Conservation (phyloP, 2,888 invertebrate genomes). For the Nasonovia ribisnigri region DNA sequence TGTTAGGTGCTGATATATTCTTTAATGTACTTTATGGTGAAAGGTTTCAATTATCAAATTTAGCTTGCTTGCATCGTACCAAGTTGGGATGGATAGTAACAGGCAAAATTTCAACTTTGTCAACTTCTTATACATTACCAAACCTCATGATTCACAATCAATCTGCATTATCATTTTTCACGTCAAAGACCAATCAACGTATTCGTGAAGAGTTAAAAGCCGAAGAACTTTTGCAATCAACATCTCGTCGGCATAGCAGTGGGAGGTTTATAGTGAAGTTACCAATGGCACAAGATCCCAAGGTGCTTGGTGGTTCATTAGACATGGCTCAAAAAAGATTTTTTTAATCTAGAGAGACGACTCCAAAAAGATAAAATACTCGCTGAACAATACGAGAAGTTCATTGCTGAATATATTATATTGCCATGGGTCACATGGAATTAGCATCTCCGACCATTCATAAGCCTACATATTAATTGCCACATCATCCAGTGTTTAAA, state of each 20-base stretch:
- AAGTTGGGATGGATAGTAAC: too few species aligned
- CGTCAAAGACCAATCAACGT: background rate
- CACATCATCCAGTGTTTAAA: too few species aligned
- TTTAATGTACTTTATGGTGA: too few species aligned
- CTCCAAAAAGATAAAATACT: background rate
- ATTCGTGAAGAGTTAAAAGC: background rate
- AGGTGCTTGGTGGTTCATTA: background rate
- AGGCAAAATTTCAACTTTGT: too few species aligned
- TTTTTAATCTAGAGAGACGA: background rate
- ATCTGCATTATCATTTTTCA: background rate
- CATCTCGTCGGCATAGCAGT: background rate
- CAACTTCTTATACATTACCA: too few species aligned
- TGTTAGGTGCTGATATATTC: too few species aligned
- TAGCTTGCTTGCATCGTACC: too few species aligned
- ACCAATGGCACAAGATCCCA: too few species aligned
- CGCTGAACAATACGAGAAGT: slow-evolving; percentile 47
- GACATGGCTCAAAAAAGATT: background rate
- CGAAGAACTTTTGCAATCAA: background rate
- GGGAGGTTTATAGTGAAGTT: slow-evolving; percentile 68
- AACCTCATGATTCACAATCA: background rate
- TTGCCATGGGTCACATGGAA: too few species aligned
- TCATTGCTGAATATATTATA: slow-evolving; percentile 66
- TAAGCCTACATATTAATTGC: too few species aligned
- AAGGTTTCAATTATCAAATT: too few species aligned
- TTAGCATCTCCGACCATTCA: too few species aligned